These are phyloP conservation scores for Microhierax caerulescens DNA, from an alignment of 2,797 vertebrate species.

Conservation along the genomic window DNA sequence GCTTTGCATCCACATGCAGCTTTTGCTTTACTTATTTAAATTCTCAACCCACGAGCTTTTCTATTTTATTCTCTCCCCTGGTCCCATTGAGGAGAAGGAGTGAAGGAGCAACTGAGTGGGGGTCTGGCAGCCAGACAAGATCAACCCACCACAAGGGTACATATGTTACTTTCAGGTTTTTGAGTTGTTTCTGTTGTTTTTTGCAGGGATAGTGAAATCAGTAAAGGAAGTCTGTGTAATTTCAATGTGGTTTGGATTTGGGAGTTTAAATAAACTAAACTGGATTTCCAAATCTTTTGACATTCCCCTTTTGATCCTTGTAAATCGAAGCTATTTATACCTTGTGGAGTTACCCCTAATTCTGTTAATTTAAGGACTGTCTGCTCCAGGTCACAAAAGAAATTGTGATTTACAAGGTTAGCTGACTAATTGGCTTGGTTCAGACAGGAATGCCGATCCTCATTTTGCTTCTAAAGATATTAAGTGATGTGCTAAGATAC, in stretches of 20 bases:
- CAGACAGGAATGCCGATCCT: background rate
- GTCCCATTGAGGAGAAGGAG: background rate
- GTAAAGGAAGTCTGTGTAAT: background rate
- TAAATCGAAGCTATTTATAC: background rate
- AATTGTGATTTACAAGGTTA: constrained; percentile 45
- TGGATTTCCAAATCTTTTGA: background rate
- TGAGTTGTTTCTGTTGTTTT: background rate
- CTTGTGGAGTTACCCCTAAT: background rate
- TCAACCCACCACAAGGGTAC: background rate
- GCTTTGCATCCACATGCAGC: background rate
- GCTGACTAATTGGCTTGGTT: background rate
- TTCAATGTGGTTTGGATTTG: background rate
- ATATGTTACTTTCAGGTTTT: background rate
- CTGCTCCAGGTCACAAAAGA: constrained; percentile 17
- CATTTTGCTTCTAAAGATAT: constrained; percentile 35
- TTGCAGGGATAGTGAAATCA: background rate
- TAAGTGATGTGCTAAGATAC: background rate
- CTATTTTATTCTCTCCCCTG: background rate
- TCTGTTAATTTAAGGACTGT: constrained; percentile 16
- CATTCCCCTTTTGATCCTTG: background rate
- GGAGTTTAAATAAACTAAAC: background rate
- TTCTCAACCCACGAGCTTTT: background rate
- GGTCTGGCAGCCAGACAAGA: background rate
- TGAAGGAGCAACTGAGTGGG: background rate
- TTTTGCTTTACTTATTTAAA: background rate